A percentile compares a stretch with the other conserved stretches of the same genome.
Evolutionary conservation across 2,888 invertebrate genomes (phyloP).

Genomic region (Melanargia galathea): DNA sequence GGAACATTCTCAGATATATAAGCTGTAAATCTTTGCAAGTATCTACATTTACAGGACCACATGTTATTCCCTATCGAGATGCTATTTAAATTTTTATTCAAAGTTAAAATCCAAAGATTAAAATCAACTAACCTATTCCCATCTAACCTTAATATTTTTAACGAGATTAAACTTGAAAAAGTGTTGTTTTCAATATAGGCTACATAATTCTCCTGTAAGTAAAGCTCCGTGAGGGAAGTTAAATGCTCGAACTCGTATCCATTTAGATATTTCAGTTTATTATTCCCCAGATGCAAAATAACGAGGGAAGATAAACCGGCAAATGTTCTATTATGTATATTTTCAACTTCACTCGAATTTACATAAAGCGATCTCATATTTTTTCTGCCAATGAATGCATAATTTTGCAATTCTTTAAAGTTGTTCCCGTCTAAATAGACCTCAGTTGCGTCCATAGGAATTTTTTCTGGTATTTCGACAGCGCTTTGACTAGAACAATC

Average conservation of each 20-base stretch:
- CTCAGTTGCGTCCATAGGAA: conserved; percentile 97
- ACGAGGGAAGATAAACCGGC: conserved; percentile 91
- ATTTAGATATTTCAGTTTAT: conserved; percentile 88
- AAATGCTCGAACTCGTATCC: conserved; percentile 94
- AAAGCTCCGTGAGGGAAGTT: conserved; percentile 89
- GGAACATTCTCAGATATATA: conserved; percentile 90
- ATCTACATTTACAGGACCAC: conserved; percentile 96
- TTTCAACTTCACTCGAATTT: conserved; percentile 91
- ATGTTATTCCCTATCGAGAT: conserved; percentile 91
- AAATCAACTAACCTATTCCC: conserved; percentile 91
- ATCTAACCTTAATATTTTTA: conserved; percentile 90
- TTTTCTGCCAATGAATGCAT: conserved; percentile 95
- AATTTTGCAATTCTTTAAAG: conserved; percentile 91
- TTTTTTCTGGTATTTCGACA: conserved; percentile 89
- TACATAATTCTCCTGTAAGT: conserved; percentile 92
- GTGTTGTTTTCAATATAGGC: conserved; percentile 89
- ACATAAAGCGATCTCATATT: conserved; percentile 93
- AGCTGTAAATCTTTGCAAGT: conserved; percentile 90
- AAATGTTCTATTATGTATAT: conserved; percentile 94
- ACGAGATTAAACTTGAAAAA: conserved; percentile 87
- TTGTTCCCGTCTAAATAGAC: conserved; percentile 96
- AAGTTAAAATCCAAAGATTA: conserved; percentile 87
- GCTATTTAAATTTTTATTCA: conserved; percentile 85
- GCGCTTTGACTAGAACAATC: conserved; percentile 92
- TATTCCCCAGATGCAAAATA: conserved; percentile 92